Evolutionary conservation across 2,113 vertebrate species (phyloP).

Genomic region (Sigmodon hispidus): DNA sequence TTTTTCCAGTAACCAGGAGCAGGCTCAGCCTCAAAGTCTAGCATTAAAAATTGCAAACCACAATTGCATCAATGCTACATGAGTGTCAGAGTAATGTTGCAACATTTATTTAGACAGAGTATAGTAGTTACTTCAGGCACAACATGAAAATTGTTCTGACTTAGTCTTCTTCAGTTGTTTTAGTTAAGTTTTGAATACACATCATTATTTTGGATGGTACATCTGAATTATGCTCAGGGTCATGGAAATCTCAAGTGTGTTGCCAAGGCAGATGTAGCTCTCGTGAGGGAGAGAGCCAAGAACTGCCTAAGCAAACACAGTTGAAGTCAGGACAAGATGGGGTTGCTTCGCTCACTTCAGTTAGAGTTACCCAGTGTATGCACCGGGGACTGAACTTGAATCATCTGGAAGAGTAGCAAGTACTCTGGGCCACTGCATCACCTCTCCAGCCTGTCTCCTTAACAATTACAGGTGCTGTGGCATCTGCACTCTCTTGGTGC

Average conservation of each 20-base stretch:
- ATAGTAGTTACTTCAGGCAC: background rate
- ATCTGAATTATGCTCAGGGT: background rate
- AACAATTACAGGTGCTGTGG: background rate
- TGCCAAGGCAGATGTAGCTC: background rate
- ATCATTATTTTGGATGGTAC: background rate
- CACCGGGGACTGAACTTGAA: background rate
- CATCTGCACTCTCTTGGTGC: background rate
- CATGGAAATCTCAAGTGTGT: background rate
- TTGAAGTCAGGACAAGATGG: background rate
- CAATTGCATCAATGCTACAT: background rate
- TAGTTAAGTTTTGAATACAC: background rate
- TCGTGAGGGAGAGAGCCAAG: background rate
- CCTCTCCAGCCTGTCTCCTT: background rate
- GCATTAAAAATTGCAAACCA: background rate
- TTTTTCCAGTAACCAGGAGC: background rate
- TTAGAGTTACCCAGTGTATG: background rate
- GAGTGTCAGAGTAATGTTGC: background rate
- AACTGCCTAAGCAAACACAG: background rate
- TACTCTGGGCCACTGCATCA: background rate
- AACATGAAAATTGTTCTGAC: background rate
- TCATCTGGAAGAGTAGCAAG: background rate
- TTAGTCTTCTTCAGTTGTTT: background rate
- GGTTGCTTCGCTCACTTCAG: background rate
- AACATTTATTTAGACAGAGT: background rate
- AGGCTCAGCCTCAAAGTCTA: background rate